Evolutionary conservation across 2,113 vertebrate genomes (phyloP).

Genomic region (Echinops telfairi): DNA sequence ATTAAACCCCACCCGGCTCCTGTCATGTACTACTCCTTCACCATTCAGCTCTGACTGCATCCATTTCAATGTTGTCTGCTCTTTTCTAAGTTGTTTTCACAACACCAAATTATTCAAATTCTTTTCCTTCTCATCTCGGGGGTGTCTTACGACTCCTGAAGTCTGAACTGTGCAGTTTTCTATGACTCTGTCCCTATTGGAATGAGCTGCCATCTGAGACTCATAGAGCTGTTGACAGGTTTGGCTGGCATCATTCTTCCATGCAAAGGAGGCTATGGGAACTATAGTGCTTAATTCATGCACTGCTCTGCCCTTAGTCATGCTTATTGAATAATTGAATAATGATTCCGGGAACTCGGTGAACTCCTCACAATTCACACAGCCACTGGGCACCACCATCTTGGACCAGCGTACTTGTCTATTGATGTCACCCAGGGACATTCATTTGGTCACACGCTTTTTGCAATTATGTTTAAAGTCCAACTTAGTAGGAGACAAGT

Average conservation of each 20-base stretch:
- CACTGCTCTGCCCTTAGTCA: not conserved
- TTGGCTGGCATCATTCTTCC: constrained; percentile 92
- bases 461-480: constrained; percentile 9
- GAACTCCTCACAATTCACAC: constrained; percentile 94
- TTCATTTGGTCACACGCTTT: constrained; percentile 19
- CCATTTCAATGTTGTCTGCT: constrained; percentile 97
- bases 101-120: constrained; percentile 88
- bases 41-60: constrained; percentile 99
- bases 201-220: constrained; percentile 59
- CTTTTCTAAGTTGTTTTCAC: constrained; percentile 93
- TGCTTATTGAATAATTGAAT: not conserved
- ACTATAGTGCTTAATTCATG: constrained; percentile 91
- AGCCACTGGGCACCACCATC: constrained; percentile 94
- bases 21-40: constrained; percentile 99
- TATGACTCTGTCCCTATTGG: not conserved
- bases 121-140: constrained; percentile 90
- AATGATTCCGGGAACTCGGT: constrained; percentile 95
- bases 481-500: not conserved
- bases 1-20: constrained; percentile 96
- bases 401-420: constrained; percentile 76
- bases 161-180: constrained; percentile 90
- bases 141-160: constrained; percentile 87
- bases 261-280: constrained; percentile 93
- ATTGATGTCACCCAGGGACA: not conserved
- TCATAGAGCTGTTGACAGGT: constrained; percentile 94